Evolutionary conservation across 64 coral and sea anemone genomes (phyloP), one percentile per base, ranked within the genome.

Genomic region (Platygyra sinensis): DNA sequence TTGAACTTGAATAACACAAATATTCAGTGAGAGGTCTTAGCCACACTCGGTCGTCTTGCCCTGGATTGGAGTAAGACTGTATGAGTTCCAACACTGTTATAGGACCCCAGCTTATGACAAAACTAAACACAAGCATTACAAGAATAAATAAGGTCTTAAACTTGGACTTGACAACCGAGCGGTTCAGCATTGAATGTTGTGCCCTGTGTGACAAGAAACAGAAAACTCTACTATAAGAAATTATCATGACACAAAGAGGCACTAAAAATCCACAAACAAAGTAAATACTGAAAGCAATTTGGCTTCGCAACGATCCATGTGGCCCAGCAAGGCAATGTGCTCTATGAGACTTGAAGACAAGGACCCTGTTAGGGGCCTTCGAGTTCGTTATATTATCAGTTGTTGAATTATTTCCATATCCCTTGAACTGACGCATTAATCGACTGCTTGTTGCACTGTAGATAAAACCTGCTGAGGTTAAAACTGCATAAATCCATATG

Each of bases 51-150:
- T 0, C 50, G 2, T 52, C 75, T 38, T 77, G 50, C 0, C 19
- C 42, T 3, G 12, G 33, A 51, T 46, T 4, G 16, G n/a, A 1
- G 46, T 52, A 77, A 10, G 75, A 77, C 42, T 19, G 2, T 24
- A 77, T 24, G 6, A 77, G 13, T 2, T 77, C 75, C 13, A 77
- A 39, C 75, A 52, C 8, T 39, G 51, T 52, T 77, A 77, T 77
- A 5, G 75, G 75, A 12, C 75, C 75, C 75, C 75, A 77, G n/a
- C 39, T 77, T 18, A 77, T 4, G 18, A 77, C 9, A 77, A 77
- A 77, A 46, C 46, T 52, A 25, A 77, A 46, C 8, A 77, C 75
- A 20, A 77, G 46, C 12, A 52, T 9, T 15, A 52, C 12, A 9
- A 77, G n/a, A 10, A 77, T 52, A 12, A 77, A n/a, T 20, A 77